These are phyloP conservation scores for Tetranychus urticae DNA, from an alignment of 1,140 invertebrate species.

Conservation along the genomic window DNA sequence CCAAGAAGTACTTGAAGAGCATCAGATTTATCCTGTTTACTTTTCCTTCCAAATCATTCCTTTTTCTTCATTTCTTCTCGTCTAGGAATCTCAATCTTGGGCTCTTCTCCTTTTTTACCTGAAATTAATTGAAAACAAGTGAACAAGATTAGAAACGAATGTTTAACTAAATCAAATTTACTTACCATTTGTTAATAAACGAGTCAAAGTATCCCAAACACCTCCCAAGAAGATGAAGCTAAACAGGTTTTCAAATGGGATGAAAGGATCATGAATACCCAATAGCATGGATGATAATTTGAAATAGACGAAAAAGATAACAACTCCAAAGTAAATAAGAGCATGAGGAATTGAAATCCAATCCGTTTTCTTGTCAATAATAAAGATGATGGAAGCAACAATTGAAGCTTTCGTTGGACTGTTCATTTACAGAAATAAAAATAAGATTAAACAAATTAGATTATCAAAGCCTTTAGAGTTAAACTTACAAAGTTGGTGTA, in stretches of 20 bases:
- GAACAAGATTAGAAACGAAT: background rate
- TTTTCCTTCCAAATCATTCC: background rate
- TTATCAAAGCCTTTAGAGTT: background rate
- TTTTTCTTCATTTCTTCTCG: background rate
- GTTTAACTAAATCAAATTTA: slow-evolving; percentile 14
- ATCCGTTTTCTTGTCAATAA: slow-evolving; percentile 86
- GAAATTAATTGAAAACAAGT: background rate
- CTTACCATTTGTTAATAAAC: slow-evolving; percentile 6
- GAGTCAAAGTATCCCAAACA: slow-evolving; percentile 60
- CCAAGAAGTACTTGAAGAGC: no score
- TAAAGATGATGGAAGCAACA: slow-evolving; percentile 81
- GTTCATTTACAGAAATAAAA: slow-evolving; percentile 9
- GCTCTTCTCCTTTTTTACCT: slow-evolving; percentile 1
- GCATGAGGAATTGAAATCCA: slow-evolving; percentile 86
- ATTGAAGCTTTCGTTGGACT: slow-evolving; percentile 90
- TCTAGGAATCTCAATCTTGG: slow-evolving; percentile 1
- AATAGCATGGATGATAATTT: slow-evolving; percentile 86
- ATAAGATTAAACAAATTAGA: background rate
- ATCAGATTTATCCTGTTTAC: no score
- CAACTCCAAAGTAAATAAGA: slow-evolving; percentile 87
- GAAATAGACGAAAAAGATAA: slow-evolving; percentile 97
- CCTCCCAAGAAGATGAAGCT: slow-evolving; percentile 95
- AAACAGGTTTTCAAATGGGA: slow-evolving; percentile 93
- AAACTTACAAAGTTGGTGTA: slow-evolving; percentile 84
- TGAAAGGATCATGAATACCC: slow-evolving; percentile 92